Evolutionary conservation across 2,797 vertebrate genomes (phyloP).

Genomic region (Dryobates pubescens): DNA sequence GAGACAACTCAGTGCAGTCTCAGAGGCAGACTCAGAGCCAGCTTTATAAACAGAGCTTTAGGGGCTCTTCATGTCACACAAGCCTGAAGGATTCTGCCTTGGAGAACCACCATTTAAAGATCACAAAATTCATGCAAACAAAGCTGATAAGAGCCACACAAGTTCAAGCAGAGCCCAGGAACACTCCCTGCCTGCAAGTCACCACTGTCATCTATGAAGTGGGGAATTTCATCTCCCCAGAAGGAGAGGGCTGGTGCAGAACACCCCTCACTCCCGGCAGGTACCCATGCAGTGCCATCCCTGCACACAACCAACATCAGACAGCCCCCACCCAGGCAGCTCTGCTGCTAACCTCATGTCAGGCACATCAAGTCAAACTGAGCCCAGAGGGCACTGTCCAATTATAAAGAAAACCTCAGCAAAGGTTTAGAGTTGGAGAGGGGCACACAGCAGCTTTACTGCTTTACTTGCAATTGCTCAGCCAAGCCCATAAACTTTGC

Average conservation of each 20-base stretch:
- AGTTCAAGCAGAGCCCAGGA: neutral
- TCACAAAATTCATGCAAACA: neutral
- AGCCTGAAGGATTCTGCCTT: neutral
- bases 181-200: neutral
- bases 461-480: slow-evolving; percentile 26
- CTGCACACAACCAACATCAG: neutral
- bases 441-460: neutral
- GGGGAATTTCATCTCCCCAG: neutral
- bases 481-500: slow-evolving; percentile 14
- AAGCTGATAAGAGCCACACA: accelerated
- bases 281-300: neutral
- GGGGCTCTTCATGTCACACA: neutral
- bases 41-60: neutral
- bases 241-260: neutral
- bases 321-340: neutral
- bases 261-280: neutral
- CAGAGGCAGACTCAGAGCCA: accelerated
- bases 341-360: neutral
- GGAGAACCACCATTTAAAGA: neutral
- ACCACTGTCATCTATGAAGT: accelerated
- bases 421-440: neutral
- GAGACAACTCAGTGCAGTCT: neutral
- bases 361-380: neutral
- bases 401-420: slow-evolving; percentile 41
- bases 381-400: slow-evolving; percentile 23